A percentile compares a stretch with the other conserved stretches of the same genome.
Evolutionary conservation across 2,888 invertebrate genomes (phyloP).

Genomic region (Trichogramma evanescens): DNA sequence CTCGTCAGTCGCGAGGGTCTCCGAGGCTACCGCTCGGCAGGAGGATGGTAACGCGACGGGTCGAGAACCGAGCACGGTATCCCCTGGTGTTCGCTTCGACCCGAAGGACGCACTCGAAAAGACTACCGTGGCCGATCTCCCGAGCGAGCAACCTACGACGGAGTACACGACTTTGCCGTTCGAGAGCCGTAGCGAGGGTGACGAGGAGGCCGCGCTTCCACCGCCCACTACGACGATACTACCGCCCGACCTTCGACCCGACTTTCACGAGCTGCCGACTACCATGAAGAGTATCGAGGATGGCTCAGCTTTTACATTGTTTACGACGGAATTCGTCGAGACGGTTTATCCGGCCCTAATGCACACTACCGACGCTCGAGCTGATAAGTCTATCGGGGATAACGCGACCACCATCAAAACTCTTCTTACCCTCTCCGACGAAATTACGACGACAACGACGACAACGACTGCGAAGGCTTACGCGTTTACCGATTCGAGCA

Average conservation of each 20-base stretch:
- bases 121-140: too few relatives aligned
- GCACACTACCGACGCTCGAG: background rate
- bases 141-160: too few relatives aligned
- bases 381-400: too few relatives aligned
- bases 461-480: background rate
- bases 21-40: background rate
- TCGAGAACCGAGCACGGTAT: too few relatives aligned
- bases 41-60: too few relatives aligned
- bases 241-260: background rate
- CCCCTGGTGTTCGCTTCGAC: too few relatives aligned
- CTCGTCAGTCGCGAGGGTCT: background rate
- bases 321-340: background rate
- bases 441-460: background rate
- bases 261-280: background rate
- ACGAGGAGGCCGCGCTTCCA: background rate
- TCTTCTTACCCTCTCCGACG: background rate
- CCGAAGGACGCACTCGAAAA: too few relatives aligned
- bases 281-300: background rate
- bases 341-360: slow-evolving; percentile 4
- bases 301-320: background rate
- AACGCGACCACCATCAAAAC: background rate
- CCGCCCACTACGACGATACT: too few relatives aligned
- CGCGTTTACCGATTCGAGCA: slow-evolving; percentile 8
- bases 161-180: too few relatives aligned
- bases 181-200: background rate